These are phyloP conservation scores for Choloepus didactylus DNA, from an alignment of 2,797 vertebrate species.

Conservation along the genomic window DNA sequence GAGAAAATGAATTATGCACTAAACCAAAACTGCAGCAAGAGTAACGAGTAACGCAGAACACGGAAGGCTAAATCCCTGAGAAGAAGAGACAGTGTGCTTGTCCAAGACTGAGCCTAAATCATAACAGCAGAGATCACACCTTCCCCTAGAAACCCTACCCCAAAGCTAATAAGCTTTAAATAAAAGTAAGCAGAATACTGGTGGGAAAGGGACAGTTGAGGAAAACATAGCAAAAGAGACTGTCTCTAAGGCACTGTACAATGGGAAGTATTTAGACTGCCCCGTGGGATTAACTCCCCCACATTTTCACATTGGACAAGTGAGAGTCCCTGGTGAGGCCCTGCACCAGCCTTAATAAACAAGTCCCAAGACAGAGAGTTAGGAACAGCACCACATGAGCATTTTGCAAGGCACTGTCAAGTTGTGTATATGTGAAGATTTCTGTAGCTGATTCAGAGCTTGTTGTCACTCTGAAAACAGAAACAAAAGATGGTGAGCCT, in stretches of 20 bases:
- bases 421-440: background rate
- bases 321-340: too few species aligned
- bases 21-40: background rate
- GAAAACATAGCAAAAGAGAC: background rate
- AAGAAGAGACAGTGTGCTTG: background rate
- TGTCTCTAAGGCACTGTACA: background rate
- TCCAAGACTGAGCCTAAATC: too few species aligned
- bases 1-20: background rate
- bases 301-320: background rate
- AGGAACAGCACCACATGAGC: accelerated
- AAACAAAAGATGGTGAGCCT: background rate
- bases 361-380: background rate
- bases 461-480: background rate
- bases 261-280: background rate
- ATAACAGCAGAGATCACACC: background rate
- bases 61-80: background rate
- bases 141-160: background rate
- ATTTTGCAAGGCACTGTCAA: background rate
- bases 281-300: background rate
- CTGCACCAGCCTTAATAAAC: background rate
- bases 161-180: background rate
- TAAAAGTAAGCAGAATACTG: background rate
- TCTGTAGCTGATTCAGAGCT: background rate
- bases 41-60: too few species aligned
- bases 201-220: background rate